Percentiles rank a stretch among this genome's conserved stretches.
These are phyloP conservation scores for Dascillus cervinus DNA, from an alignment of 2,888 invertebrate species.

Conservation along the genomic window DNA sequence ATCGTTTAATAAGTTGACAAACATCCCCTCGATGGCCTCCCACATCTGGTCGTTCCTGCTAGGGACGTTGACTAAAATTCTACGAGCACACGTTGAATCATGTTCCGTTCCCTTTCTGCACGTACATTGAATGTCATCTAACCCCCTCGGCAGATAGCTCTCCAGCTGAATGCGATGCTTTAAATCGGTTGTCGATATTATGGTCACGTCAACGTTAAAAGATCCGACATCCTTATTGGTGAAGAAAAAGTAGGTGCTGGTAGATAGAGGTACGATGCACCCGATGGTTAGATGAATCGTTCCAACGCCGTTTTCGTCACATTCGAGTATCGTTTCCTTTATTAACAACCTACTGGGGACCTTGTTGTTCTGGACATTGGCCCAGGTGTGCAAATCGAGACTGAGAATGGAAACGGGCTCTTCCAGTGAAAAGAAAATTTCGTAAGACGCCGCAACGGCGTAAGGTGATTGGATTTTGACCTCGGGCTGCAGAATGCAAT, in stretches of 20 bases:
- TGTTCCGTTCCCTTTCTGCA: slow-evolving; percentile 5
- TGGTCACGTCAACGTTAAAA: too few relatives aligned
- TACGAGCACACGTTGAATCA: too few relatives aligned
- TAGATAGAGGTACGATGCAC: too few relatives aligned
- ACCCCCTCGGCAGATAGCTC: too few relatives aligned
- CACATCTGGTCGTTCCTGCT: slow-evolving; percentile 26
- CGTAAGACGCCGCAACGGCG: slow-evolving; percentile 10
- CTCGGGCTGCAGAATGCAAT: slow-evolving; percentile 12
- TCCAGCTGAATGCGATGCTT: too few relatives aligned
- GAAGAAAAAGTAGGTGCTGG: too few relatives aligned
- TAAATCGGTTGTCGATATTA: too few relatives aligned
- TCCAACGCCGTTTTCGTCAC: neutral
- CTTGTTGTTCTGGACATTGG: neutral
- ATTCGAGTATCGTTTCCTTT: neutral
- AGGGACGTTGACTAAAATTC: too few relatives aligned
- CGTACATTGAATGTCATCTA: too few relatives aligned
- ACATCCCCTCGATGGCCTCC: slow-evolving; percentile 21
- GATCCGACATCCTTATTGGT: too few relatives aligned
- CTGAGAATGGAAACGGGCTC: slow-evolving; percentile 4
- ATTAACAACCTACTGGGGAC: slow-evolving; percentile 7
- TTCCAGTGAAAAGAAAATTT: slow-evolving; percentile 7
- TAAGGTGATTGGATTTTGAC: slow-evolving; percentile 21
- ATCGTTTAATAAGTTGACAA: slow-evolving; percentile 18
- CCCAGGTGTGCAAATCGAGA: slow-evolving; percentile 1
- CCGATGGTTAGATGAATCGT: too few relatives aligned